Conservation (phyloP, 1,140 invertebrate species). For the Papilio polytes region DNA sequence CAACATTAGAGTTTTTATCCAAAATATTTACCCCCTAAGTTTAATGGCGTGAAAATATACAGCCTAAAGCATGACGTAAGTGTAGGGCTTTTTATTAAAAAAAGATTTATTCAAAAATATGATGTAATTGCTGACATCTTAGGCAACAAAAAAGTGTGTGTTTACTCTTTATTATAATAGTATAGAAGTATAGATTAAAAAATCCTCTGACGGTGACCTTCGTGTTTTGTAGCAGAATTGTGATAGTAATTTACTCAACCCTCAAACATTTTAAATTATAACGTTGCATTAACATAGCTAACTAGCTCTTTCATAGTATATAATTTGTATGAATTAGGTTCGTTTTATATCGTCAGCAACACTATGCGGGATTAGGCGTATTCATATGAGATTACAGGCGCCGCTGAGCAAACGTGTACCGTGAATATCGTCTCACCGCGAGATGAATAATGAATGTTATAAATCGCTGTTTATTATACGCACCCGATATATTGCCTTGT, state of each 20-base stretch:
- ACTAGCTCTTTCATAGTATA: conserved; percentile 7
- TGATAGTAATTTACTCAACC: background rate
- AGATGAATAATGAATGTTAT: conserved; percentile 23
- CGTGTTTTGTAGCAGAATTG: background rate
- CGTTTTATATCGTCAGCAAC: background rate
- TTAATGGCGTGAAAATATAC: no score
- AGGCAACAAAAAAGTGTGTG: no score
- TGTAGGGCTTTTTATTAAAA: no score
- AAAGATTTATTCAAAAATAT: no score
- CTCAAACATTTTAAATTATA: background rate
- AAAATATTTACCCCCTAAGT: no score
- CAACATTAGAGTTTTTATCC: no score
- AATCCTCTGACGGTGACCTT: background rate
- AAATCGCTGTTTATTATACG: conserved; percentile 3
- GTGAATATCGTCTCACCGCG: conserved; percentile 2
- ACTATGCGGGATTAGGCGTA: conserved; percentile 2
- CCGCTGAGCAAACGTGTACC: background rate
- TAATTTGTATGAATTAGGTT: conserved; percentile 6
- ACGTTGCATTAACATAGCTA: background rate
- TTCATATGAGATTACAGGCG: conserved; percentile 2
- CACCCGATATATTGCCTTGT: background rate
- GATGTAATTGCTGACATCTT: no score
- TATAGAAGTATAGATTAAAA: background rate
- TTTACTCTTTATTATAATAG: no score
- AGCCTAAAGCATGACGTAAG: no score